Evolutionary conservation across 2,888 invertebrate species (phyloP).

Genomic region (Stenurella melanura): DNA sequence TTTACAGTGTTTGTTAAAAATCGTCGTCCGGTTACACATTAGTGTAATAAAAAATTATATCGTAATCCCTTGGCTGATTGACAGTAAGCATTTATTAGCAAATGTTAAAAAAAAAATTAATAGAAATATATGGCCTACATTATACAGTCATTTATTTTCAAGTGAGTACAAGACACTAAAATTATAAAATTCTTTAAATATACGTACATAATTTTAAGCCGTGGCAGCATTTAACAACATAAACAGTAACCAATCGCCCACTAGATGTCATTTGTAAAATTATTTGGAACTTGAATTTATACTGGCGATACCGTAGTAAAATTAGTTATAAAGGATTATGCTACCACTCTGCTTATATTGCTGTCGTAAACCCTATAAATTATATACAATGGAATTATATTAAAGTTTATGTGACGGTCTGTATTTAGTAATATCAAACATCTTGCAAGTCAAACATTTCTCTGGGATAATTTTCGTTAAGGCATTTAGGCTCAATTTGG

Average conservation of each 20-base stretch:
- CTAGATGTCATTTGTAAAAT: background rate
- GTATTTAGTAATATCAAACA: conserved; percentile 27
- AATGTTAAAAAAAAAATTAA: too few species aligned
- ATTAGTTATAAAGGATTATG: conserved; percentile 26
- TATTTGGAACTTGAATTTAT: background rate
- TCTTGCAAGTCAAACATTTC: conserved; percentile 32
- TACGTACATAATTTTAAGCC: background rate
- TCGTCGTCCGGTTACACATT: too few species aligned
- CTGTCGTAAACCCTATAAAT: conserved; percentile 37
- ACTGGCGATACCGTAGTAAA: background rate
- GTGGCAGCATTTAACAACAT: background rate
- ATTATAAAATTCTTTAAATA: too few species aligned
- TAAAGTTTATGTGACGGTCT: conserved; percentile 20
- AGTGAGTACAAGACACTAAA: too few species aligned
- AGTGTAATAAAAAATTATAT: too few species aligned
- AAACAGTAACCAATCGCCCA: background rate
- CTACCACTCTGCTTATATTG: conserved; percentile 14
- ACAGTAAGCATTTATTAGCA: too few species aligned
- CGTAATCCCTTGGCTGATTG: too few species aligned
- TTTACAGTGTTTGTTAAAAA: too few species aligned
- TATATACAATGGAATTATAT: conserved; percentile 23
- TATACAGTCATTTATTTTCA: too few species aligned
- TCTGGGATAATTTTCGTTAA: conserved; percentile 2
- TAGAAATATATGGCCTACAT: too few species aligned
- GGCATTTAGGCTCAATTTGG: conserved; percentile 15